phyloP scores from a whole-genome alignment of 2,113 vertebrate genomes.

The Phasianus colchicus region DNA sequence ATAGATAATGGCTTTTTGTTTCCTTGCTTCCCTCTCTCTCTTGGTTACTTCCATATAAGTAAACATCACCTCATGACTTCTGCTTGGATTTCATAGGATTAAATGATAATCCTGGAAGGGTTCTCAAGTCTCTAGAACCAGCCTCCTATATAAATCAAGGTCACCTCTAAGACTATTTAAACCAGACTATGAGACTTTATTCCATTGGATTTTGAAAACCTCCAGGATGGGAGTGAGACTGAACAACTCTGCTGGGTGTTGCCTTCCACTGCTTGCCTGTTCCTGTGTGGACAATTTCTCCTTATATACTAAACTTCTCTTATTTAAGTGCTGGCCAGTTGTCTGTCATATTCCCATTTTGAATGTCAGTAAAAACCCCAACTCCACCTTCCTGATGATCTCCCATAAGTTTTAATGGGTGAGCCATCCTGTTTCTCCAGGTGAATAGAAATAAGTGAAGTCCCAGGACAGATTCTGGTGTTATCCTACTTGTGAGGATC shows the following conservation, averaged over 20 bases:
- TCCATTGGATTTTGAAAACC: not conserved
- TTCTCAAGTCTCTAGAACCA: not conserved
- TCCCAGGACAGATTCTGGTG: not conserved
- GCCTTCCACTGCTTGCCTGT: not conserved
- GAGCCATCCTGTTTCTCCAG: not conserved
- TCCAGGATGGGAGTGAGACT: not conserved
- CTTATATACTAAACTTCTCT: not conserved
- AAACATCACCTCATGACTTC: not conserved
- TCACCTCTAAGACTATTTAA: not conserved
- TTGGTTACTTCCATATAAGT: not conserved
- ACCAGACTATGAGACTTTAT: not conserved
- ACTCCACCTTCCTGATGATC: not conserved
- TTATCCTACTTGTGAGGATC: not conserved
- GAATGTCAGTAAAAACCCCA: not conserved
- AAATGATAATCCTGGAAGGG: not conserved
- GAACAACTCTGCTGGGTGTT: not conserved
- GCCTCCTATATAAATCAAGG: not conserved
- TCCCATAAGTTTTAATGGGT: not conserved
- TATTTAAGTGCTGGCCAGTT: not conserved
- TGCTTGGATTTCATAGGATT: not conserved
- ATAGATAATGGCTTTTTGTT: not conserved
- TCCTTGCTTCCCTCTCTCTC: not conserved
- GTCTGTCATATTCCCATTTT: not conserved
- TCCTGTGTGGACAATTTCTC: not conserved
- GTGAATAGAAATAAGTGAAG: not conserved